Evolutionary conservation across 1,140 invertebrate genomes (phyloP).

Genomic region (Drosophila gunungcola): DNA sequence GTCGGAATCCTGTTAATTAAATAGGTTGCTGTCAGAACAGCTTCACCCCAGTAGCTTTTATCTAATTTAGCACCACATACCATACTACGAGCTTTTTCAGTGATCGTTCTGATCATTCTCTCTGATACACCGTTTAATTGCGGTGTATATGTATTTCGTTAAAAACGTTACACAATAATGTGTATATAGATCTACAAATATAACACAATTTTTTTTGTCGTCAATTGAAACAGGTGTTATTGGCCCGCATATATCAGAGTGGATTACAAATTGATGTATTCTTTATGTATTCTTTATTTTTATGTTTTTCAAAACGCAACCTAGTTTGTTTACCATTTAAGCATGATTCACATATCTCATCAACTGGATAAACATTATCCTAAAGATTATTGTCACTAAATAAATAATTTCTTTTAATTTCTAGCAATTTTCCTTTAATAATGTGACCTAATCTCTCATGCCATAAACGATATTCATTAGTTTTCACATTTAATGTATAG

Average conservation of each 20-base stretch:
- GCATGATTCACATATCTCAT: conserved; percentile 62
- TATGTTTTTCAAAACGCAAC: conserved; percentile 50
- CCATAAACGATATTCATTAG: conserved; percentile 48
- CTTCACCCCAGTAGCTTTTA: conserved; percentile 18
- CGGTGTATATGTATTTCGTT: too few relatives aligned
- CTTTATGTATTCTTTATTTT: conserved; percentile 59
- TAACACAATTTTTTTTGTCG: too few relatives aligned
- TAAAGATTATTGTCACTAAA: conserved; percentile 63
- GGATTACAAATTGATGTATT: conserved; percentile 73
- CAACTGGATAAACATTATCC: conserved; percentile 43
- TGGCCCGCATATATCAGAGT: conserved; percentile 59
- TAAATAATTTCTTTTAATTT: conserved; percentile 48
- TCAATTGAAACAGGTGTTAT: too few relatives aligned
- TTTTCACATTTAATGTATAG: conserved; percentile 8
- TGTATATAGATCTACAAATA: too few relatives aligned
- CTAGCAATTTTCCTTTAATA: too few relatives aligned
- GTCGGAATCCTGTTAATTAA: conserved; percentile 17
- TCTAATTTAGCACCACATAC: conserved; percentile 15
- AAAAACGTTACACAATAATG: too few relatives aligned
- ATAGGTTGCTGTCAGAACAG: conserved; percentile 16
- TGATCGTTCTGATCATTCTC: too few relatives aligned
- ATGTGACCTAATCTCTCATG: conserved; percentile 27
- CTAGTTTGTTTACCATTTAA: conserved; percentile 82
- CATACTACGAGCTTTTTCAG: too few relatives aligned
- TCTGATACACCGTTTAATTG: too few relatives aligned